Percentiles rank a stretch among this genome's conserved stretches.
Conservation (phyloP, 92 coral and sea anemone species). For the Diadumene lineata region DNA sequence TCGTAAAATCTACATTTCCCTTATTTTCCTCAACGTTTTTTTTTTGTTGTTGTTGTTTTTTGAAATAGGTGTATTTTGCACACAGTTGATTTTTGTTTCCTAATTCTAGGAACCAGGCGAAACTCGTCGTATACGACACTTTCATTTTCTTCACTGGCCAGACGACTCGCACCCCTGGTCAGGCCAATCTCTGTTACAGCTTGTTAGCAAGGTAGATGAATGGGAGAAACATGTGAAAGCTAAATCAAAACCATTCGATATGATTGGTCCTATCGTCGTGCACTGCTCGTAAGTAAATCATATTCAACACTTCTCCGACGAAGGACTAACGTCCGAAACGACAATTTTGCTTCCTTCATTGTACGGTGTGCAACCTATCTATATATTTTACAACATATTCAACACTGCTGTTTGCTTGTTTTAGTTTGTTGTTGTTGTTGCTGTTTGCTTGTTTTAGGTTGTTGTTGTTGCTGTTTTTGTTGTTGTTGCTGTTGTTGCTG, state of each 20-base stretch:
- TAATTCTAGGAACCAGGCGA: constrained; percentile 78
- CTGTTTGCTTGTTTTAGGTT: background rate
- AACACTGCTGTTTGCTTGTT: background rate
- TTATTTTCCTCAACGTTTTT: no score
- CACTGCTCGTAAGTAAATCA: constrained; percentile 83
- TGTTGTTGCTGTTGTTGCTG: background rate
- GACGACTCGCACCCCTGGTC: constrained; percentile 81
- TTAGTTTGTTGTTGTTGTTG: background rate
- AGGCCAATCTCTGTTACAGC: constrained; percentile 80
- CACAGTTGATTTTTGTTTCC: no score
- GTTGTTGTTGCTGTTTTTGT: background rate
- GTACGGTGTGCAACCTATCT: no score
- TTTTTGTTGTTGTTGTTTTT: no score
- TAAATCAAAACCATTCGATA: constrained; percentile 61
- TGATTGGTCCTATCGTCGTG: constrained; percentile 79
- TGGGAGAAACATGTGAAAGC: constrained; percentile 68
- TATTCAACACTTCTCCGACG: no score
- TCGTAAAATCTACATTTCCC: no score
- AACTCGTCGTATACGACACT: constrained; percentile 71
- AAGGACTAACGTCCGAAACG: no score
- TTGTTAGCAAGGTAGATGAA: constrained; percentile 72
- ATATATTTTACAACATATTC: no score
- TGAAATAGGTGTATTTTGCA: no score
- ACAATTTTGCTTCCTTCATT: no score
- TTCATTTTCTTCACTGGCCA: constrained; percentile 94